phyloP scores from a whole-genome alignment of 2,888 invertebrate genomes.

The Xestoiulus laeticollis region DNA sequence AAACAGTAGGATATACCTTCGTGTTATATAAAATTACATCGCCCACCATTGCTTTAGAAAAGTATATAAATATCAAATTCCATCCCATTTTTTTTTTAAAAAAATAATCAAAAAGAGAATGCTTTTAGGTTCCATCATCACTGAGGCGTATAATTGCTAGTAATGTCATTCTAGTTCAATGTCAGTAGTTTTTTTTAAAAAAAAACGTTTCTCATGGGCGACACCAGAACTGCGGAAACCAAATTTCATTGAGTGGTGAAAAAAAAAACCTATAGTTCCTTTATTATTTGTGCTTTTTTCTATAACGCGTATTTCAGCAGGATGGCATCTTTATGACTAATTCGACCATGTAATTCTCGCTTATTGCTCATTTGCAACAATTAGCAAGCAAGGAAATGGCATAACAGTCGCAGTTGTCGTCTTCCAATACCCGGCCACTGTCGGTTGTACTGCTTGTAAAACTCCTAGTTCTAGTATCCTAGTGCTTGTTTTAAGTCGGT shows the following conservation, averaged over 20 bases:
- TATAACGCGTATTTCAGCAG: neutral
- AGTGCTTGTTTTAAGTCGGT: neutral
- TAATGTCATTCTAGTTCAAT: neutral
- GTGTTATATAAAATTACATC: neutral
- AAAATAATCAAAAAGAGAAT: neutral
- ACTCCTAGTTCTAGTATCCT: too few species aligned
- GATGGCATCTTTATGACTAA: neutral
- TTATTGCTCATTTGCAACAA: neutral
- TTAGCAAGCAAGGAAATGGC: neutral
- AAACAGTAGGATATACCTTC: too few species aligned
- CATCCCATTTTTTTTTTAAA: neutral
- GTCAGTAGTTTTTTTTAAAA: neutral
- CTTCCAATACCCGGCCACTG: neutral
- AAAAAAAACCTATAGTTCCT: neutral
- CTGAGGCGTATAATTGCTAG: neutral
- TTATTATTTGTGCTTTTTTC: neutral
- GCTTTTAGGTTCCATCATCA: neutral
- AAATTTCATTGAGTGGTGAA: neutral
- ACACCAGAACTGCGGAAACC: neutral
- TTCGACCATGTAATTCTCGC: neutral
- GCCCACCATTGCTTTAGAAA: neutral
- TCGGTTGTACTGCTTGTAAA: neutral
- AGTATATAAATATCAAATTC: neutral
- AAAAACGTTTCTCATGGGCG: neutral
- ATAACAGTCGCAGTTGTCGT: neutral